These are phyloP conservation scores for Ptiloglossa arizonensis DNA, from an alignment of 1,140 invertebrate genomes.

Conservation along the genomic window DNA sequence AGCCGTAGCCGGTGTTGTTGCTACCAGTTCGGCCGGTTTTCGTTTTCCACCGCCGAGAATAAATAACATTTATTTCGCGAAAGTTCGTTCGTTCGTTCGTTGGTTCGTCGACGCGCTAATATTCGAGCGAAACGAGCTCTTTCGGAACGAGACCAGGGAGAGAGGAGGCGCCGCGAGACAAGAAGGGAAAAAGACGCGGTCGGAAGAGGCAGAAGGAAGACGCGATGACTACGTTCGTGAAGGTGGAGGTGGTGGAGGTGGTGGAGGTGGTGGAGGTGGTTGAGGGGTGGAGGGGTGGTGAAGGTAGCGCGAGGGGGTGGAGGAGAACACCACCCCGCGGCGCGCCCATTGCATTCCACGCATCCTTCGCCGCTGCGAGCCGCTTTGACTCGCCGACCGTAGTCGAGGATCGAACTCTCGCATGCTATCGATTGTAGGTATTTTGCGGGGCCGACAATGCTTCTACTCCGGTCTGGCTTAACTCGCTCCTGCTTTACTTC, in stretches of 20 bases:
- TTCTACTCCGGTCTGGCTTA: constrained; percentile 31
- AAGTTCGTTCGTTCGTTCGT: background rate
- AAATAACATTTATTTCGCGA: background rate
- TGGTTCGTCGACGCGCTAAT: background rate
- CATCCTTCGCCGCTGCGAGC: constrained; percentile 69
- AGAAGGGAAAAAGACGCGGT: background rate
- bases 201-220: constrained; percentile 39
- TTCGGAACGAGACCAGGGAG: constrained; percentile 8
- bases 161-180: constrained; percentile 15
- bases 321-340: constrained; percentile 55
- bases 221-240: too few species aligned
- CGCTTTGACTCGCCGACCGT: constrained; percentile 74
- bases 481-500: constrained; percentile 42
- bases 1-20: too few species aligned
- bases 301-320: background rate
- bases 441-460: constrained; percentile 62
- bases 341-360: constrained; percentile 77
- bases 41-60: background rate
- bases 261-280: too few species aligned
- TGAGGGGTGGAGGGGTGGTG: too few species aligned
- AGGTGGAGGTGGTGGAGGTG: too few species aligned
- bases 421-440: constrained; percentile 74
- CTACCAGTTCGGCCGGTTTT: constrained; percentile 11
- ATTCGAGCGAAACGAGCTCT: background rate
- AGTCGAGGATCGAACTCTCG: constrained; percentile 72